A percentile compares a stretch with the other conserved stretches of the same genome.
phyloP scores from a whole-genome alignment of 1,140 invertebrate genomes.

The Bombyx mandarina region DNA sequence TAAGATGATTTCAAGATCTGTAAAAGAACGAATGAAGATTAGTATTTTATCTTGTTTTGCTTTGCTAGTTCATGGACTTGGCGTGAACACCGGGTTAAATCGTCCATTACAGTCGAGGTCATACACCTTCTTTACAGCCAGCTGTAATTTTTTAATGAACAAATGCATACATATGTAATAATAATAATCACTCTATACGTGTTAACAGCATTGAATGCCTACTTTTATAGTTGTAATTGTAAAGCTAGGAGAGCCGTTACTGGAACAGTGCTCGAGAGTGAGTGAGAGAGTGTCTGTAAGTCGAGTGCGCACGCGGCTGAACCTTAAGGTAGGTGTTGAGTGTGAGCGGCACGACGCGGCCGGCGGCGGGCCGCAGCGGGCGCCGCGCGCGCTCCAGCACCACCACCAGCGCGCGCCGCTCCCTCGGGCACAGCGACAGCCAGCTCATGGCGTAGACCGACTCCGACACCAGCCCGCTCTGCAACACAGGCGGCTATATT shows the following conservation, averaged over 20 bases:
- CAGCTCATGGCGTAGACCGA: constrained; percentile 39
- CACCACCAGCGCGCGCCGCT: constrained; percentile 36
- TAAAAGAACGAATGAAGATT: neutral
- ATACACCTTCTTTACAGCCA: neutral
- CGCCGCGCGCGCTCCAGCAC: constrained; percentile 41
- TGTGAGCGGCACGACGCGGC: constrained; percentile 45
- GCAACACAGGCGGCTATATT: neutral
- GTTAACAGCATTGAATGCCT: too few relatives aligned
- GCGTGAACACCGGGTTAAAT: neutral
- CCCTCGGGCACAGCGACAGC: constrained; percentile 16
- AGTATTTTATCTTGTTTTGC: neutral
- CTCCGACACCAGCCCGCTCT: constrained; percentile 32
- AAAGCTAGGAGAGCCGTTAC: too few relatives aligned
- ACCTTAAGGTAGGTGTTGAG: constrained; percentile 53
- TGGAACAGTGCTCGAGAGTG: neutral
- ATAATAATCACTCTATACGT: neutral
- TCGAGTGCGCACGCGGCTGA: neutral
- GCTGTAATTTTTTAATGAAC: neutral
- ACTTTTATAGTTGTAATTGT: too few relatives aligned
- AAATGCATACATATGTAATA: neutral
- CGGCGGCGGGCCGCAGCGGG: constrained; percentile 45
- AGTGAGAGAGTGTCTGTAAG: neutral
- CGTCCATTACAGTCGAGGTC: constrained; percentile 13
- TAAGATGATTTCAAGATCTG: constrained; percentile 56
- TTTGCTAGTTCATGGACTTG: neutral